These are phyloP conservation scores for Zaprionus lachaisei DNA, from an alignment of 1,140 invertebrate species.

Conservation along the genomic window DNA sequence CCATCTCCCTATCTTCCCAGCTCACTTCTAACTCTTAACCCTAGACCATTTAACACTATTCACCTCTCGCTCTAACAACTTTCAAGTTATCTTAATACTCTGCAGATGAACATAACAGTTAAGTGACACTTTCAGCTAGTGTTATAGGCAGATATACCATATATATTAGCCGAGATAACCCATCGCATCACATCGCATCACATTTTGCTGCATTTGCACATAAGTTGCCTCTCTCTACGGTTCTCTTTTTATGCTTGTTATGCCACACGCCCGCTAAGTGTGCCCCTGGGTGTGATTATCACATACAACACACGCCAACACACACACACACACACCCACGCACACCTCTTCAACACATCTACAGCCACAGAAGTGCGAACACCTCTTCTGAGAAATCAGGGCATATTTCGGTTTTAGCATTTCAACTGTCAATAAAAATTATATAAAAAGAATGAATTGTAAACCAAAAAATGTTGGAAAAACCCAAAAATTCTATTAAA, in stretches of 20 bases:
- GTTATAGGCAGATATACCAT: constrained; percentile 2
- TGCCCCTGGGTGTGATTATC: constrained; percentile 46
- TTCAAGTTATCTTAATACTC: not conserved
- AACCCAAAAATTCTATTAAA: constrained; percentile 24
- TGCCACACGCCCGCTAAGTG: constrained; percentile 20
- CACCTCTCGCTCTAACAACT: not conserved
- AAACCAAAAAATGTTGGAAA: constrained; percentile 19
- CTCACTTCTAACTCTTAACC: not conserved
- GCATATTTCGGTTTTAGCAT: constrained; percentile 21
- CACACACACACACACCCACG: constrained; percentile 38
- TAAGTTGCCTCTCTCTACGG: not conserved
- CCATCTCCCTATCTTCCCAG: not conserved
- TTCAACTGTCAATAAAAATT: constrained; percentile 20
- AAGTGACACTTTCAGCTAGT: constrained; percentile 19
- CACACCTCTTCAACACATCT: not conserved
- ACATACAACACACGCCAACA: constrained; percentile 18
- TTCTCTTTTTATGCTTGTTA: constrained; percentile 8
- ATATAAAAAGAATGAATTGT: constrained; percentile 40
- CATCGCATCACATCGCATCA: constrained; percentile 18
- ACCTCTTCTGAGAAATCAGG: constrained; percentile 62
- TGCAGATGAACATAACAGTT: not conserved
- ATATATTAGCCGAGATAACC: constrained; percentile 5
- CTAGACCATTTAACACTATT: not conserved
- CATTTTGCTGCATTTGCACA: not conserved
- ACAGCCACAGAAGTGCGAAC: not conserved